Percentiles rank a stretch among this genome's conserved stretches.
Conservation (phyloP, 2,888 invertebrate species). For the Timandra comae region DNA sequence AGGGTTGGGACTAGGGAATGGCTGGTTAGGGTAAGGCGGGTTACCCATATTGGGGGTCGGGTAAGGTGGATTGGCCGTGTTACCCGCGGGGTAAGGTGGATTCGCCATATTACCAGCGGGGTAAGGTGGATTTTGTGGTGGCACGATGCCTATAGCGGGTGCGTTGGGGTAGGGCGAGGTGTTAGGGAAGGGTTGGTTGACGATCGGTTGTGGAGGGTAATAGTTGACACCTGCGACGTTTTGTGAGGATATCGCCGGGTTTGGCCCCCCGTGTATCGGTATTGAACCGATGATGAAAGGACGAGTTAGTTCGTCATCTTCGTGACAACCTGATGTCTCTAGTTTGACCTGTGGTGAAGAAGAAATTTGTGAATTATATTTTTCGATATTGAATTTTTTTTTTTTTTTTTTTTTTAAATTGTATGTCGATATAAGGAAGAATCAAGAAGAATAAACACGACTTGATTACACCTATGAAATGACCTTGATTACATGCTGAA, state of each 20-base stretch:
- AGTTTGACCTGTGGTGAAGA: slow-evolving; percentile 48
- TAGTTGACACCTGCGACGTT: slow-evolving; percentile 17
- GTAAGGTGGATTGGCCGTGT: background rate
- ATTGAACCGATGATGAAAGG: slow-evolving; percentile 47
- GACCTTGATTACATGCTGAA: background rate
- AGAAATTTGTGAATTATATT: too few species aligned
- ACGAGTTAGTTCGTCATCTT: slow-evolving; percentile 28
- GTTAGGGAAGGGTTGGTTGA: slow-evolving; percentile 31
- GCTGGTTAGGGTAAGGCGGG: slow-evolving; percentile 2
- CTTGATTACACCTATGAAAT: background rate
- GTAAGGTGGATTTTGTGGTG: slow-evolving; percentile 21
- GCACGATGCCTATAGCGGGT: slow-evolving; percentile 17
- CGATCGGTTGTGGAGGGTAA: slow-evolving; percentile 26
- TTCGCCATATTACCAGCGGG: slow-evolving; percentile 9
- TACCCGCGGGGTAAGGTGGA: slow-evolving; percentile 15
- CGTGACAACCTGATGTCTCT: slow-evolving; percentile 44
- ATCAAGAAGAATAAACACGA: background rate
- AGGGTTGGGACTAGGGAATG: slow-evolving; percentile 7
- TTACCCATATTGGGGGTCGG: slow-evolving; percentile 19
- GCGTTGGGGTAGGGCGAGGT: slow-evolving; percentile 5
- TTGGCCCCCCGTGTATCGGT: slow-evolving; percentile 37
- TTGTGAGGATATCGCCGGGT: slow-evolving; percentile 23
- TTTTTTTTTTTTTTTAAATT: too few species aligned
- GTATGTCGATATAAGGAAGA: too few species aligned
- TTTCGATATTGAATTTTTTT: too few species aligned